phyloP scores from a whole-genome alignment of 2,113 vertebrate genomes.

The Calyptommatus sinebrachiatus region DNA sequence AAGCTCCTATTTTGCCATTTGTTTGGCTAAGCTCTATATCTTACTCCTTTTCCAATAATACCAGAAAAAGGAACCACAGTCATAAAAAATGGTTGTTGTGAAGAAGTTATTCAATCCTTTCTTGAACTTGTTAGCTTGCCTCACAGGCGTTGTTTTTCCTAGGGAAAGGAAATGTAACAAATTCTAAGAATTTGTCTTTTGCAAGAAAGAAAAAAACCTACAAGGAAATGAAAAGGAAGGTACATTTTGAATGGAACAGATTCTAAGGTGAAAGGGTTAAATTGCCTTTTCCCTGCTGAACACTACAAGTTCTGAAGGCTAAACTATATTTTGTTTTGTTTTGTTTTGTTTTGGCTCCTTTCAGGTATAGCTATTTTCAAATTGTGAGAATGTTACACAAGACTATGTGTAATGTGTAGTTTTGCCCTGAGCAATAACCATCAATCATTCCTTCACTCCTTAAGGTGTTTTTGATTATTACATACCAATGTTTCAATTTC shows the following conservation, averaged over 20 bases:
- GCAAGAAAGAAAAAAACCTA: background rate
- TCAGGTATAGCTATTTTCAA: background rate
- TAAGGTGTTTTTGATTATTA: slow-evolving; percentile 28
- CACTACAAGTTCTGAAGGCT: background rate
- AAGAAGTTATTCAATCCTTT: too few relatives aligned
- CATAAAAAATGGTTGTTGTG: background rate
- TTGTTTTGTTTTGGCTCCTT: background rate
- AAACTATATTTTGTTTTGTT: background rate
- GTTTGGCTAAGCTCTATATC: background rate
- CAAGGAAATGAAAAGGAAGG: background rate
- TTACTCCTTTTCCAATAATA: too few relatives aligned
- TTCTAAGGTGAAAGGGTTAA: background rate
- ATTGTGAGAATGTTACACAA: background rate
- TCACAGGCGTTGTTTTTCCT: background rate
- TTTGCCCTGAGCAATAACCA: background rate
- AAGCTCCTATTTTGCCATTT: too few relatives aligned
- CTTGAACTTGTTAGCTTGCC: too few relatives aligned
- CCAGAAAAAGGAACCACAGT: background rate
- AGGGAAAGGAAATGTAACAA: background rate
- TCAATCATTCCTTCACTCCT: background rate
- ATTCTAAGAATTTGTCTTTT: background rate
- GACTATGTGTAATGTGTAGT: background rate
- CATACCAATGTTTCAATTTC: slow-evolving; percentile 13
- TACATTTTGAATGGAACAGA: background rate
- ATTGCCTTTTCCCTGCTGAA: background rate